A percentile compares a stretch with the other conserved stretches of the same genome.
Evolutionary conservation across 2,888 invertebrate genomes (phyloP).

Genomic region (Lithophane semibrunnea): DNA sequence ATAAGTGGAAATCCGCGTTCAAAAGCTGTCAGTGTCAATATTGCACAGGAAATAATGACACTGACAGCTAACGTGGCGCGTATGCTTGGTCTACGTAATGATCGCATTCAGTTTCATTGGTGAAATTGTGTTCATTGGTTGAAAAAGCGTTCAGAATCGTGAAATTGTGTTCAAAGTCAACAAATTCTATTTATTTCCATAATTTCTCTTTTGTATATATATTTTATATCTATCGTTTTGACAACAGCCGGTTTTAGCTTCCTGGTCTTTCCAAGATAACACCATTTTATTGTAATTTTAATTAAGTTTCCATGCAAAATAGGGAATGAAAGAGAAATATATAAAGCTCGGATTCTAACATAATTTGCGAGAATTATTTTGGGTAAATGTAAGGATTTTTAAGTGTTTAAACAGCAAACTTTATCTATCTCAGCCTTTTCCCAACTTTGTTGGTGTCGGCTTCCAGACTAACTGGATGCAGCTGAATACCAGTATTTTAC

Average conservation of each 20-base stretch:
- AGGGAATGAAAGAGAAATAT: slow-evolving; percentile 48
- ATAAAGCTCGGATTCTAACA: slow-evolving; percentile 21
- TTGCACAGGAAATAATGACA: neutral
- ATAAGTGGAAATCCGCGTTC: neutral
- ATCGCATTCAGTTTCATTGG: neutral
- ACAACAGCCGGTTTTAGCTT: slow-evolving; percentile 39
- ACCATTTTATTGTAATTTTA: slow-evolving; percentile 59
- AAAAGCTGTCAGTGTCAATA: neutral
- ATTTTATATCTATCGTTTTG: slow-evolving; percentile 36
- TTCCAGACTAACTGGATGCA: no score
- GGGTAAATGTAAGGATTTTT: neutral
- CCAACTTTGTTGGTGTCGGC: no score
- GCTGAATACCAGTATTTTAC: no score
- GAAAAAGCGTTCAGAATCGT: neutral
- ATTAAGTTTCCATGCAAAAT: slow-evolving; percentile 61
- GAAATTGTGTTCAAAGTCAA: slow-evolving; percentile 10
- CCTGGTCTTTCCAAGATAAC: slow-evolving; percentile 53
- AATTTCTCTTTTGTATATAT: slow-evolving; percentile 18
- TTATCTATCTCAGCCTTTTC: neutral
- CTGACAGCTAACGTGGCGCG: neutral
- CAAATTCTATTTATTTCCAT: slow-evolving; percentile 21
- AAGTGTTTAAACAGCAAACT: neutral
- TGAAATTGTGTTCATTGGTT: slow-evolving; percentile 2
- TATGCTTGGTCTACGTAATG: neutral
- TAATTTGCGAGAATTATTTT: slow-evolving; percentile 31